Conservation (phyloP, 2,888 invertebrate genomes). For the Augiades crinisus region DNA sequence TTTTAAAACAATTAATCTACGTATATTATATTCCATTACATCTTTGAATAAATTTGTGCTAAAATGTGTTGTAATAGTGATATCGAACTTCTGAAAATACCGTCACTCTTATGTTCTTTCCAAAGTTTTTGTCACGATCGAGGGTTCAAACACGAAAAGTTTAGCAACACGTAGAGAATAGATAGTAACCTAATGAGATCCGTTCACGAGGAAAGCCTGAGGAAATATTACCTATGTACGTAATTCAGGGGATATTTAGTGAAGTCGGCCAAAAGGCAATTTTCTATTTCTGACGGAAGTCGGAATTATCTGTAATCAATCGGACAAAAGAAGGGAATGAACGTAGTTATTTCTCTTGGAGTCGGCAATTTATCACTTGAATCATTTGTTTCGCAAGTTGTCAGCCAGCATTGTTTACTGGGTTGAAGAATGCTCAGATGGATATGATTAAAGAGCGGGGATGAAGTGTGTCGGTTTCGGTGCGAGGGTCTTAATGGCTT, state of each 20-base stretch:
- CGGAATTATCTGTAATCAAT: conserved; percentile 73
- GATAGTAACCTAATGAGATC: conserved; percentile 26
- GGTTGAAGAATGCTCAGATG: conserved; percentile 24
- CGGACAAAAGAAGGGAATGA: conserved; percentile 59
- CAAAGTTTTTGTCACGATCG: conserved; percentile 12
- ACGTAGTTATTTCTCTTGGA: conserved; percentile 55
- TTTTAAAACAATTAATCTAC: not conserved
- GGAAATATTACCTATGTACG: conserved; percentile 24
- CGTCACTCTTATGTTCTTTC: conserved; percentile 12
- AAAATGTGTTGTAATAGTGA: not conserved
- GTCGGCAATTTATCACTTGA: conserved; percentile 60
- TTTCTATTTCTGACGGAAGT: conserved; percentile 53
- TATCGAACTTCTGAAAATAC: conserved; percentile 5
- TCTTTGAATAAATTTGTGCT: not conserved
- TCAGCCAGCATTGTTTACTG: conserved; percentile 44
- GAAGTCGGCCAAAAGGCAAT: conserved; percentile 47
- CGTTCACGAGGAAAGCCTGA: conserved; percentile 20
- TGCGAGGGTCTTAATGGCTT: conserved; percentile 43
- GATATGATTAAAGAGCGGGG: conserved; percentile 30
- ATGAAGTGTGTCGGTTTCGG: conserved; percentile 38
- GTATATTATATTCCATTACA: not conserved
- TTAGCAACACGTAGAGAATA: conserved; percentile 17
- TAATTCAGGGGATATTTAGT: conserved; percentile 25
- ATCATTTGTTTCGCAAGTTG: conserved; percentile 54
- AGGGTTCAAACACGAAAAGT: conserved; percentile 22